Percentiles rank a stretch among this genome's conserved stretches.
These are phyloP conservation scores for Drosophila mettleri DNA, from an alignment of 2,888 invertebrate genomes.

Conservation along the genomic window DNA sequence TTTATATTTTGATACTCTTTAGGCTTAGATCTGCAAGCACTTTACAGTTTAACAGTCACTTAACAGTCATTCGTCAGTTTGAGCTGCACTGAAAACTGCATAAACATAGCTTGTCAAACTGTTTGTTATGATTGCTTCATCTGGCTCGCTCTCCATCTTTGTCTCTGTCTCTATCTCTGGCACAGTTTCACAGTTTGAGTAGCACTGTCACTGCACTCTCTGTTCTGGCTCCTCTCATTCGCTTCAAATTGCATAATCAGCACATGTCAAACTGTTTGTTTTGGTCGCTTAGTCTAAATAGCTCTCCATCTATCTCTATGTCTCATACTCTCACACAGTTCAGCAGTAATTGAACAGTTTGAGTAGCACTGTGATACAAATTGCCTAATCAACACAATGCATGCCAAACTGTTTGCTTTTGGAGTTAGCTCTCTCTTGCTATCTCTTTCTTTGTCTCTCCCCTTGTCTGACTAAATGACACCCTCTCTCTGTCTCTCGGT, in stretches of 20 bases:
- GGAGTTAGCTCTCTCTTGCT: background rate
- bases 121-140: slow-evolving; percentile 4
- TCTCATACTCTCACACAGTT: background rate
- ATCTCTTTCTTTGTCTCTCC: background rate
- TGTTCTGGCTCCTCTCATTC: no score
- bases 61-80: slow-evolving; percentile 2
- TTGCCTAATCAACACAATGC: slow-evolving; percentile 23
- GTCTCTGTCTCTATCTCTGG: background rate
- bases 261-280: slow-evolving; percentile 36
- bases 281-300: background rate
- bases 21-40: background rate
- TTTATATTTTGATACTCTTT: no score
- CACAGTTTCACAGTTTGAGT: slow-evolving; percentile 13
- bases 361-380: background rate
- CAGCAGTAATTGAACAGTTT: background rate
- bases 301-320: background rate
- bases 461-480: background rate
- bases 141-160: background rate
- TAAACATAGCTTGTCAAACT: slow-evolving; percentile 9
- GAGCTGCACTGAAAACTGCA: background rate
- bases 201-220: no score
- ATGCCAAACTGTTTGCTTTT: slow-evolving; percentile 30
- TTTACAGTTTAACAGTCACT: background rate
- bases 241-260: no score
- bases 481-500: slow-evolving; percentile 7